phyloP scores from a whole-genome alignment of 2,888 invertebrate genomes.

The Cephus pulcher region DNA sequence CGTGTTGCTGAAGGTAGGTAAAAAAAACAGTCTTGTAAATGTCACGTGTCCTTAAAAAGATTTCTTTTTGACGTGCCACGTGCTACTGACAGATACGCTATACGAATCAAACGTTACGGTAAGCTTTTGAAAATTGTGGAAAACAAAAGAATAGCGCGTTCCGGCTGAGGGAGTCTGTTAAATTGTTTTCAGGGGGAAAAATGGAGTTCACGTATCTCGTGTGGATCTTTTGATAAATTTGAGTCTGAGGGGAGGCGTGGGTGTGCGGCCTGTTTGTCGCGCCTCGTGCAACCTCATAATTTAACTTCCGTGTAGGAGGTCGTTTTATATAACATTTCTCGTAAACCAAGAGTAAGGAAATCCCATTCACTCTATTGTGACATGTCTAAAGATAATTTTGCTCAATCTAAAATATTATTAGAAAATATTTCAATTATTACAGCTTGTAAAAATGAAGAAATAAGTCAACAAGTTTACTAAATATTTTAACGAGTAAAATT shows the following conservation, averaged over 20 bases:
- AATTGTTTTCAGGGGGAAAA: not conserved
- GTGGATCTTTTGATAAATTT: not conserved
- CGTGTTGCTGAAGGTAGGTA: too few species aligned
- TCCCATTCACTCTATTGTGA: not conserved
- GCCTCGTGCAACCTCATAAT: not conserved
- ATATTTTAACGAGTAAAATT: not conserved
- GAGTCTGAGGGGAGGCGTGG: not conserved
- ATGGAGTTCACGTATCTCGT: too few species aligned
- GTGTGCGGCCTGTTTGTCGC: not conserved
- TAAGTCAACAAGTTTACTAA: not conserved
- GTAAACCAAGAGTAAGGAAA: not conserved
- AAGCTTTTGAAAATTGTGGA: too few species aligned
- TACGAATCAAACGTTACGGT: too few species aligned
- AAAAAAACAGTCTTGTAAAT: too few species aligned
- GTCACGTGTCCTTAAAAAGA: too few species aligned
- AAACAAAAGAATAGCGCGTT: too few species aligned
- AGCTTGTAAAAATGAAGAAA: not conserved
- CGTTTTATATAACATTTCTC: not conserved
- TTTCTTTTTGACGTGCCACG: too few species aligned
- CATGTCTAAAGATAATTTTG: not conserved
- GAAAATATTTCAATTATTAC: not conserved
- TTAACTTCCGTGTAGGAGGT: not conserved
- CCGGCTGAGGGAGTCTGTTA: not conserved
- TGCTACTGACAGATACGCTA: too few species aligned
- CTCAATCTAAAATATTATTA: not conserved